Base-by-base conservation (phyloP, 2,888 invertebrate species). In the Synergus umbraculus region DNA sequence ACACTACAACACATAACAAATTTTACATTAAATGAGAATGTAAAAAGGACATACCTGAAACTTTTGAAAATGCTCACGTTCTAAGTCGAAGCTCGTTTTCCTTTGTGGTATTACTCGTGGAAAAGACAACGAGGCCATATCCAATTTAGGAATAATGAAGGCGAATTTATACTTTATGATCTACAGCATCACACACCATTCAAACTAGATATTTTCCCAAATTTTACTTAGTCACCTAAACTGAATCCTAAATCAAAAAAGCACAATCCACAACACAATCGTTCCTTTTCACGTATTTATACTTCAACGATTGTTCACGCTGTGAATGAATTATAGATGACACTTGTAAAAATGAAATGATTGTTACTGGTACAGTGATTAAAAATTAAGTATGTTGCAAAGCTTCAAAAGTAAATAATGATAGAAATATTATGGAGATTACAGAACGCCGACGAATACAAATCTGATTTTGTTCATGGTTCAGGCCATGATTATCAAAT, bases 41-140 rank as follows among this genome's bases (percentile, higher is more conserved):
- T 22, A 22, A 15, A 76, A 29, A 43, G 44, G 58, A 87, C 92
- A 89, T 93, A 96, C 97, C 95, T 96, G 96, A 90, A 95, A 95
- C 92, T 96, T 97, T 92, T 97, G 97, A 91, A 97, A 97, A 88
- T 96, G 95, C 92, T 97, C 97, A 78, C 96, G 94, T 92, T 97
- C 96, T 85, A 95, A 94, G 91, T 96, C 96, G 90, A 96, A 92
- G 90, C 95, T 96, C 84, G 96, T 95, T 93, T 96, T 96, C 91
- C 96, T 94, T 86, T 95, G 95, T 90, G 96, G 96, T 82, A 96
- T 93, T 84, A 96, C 96, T 88, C 95, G 93, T 58, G 95, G 96
- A 87, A 96, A 92, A 66, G 96, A 96, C 90, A 96, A 92, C 86
- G 96, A 96, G 93, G 96, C 95, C 96, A 96, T 96, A 80, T 83